phyloP scores from a whole-genome alignment of 2,113 vertebrate species.

The Notarius lentiginosus region DNA sequence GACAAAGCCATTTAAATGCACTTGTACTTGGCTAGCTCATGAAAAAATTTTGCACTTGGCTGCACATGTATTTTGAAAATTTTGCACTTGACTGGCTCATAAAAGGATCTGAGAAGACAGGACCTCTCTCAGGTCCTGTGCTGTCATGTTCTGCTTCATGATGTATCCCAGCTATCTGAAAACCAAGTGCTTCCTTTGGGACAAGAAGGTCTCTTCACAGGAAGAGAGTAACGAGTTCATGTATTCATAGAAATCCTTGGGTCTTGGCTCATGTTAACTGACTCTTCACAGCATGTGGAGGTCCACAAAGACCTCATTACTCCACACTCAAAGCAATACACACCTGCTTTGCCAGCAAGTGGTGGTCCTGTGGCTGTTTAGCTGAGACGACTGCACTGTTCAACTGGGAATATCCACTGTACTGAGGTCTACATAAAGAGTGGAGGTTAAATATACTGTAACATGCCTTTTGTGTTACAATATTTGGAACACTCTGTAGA shows the following conservation, averaged over 20 bases:
- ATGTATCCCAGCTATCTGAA: constrained; percentile 41
- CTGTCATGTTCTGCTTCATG: constrained; percentile 30
- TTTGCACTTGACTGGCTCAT: constrained; percentile 30
- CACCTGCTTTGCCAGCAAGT: constrained; percentile 36
- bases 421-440: background rate
- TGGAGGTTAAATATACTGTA: background rate
- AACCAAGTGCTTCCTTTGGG: constrained; percentile 32
- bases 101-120: constrained; percentile 34
- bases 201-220: constrained; percentile 12
- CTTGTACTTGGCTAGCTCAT: background rate
- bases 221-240: constrained; percentile 28
- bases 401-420: background rate
- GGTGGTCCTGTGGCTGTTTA: constrained; percentile 11
- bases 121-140: constrained; percentile 32
- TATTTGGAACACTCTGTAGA: background rate
- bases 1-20: constrained; percentile 3
- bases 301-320: constrained; percentile 42
- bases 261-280: constrained; percentile 44
- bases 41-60: constrained; percentile 19
- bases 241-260: constrained; percentile 56
- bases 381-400: background rate
- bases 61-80: constrained; percentile 23
- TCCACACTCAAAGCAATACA: background rate
- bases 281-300: constrained; percentile 30
- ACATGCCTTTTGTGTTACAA: background rate